Conservation (phyloP, 92 coral and sea anemone species). For the Umimayanthus kanabou region DNA sequence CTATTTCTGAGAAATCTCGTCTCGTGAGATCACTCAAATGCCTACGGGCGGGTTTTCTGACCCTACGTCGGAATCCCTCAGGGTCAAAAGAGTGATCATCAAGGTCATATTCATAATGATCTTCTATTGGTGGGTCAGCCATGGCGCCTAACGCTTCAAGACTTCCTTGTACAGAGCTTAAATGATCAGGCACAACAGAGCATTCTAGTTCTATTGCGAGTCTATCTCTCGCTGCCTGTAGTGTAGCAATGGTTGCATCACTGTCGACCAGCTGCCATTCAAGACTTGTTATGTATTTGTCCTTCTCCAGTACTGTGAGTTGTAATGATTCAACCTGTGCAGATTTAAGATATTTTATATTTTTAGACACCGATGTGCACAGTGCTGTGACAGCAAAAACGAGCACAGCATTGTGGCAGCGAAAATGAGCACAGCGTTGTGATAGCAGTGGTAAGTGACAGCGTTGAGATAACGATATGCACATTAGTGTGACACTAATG, state of each 20-base stretch:
- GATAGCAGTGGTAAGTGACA: too few relatives aligned
- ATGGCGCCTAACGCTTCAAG: slow-evolving; percentile 64
- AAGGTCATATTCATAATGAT: slow-evolving; percentile 46
- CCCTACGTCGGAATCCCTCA: slow-evolving; percentile 43
- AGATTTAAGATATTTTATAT: background rate
- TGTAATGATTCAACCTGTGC: slow-evolving; percentile 75
- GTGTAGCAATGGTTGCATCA: slow-evolving; percentile 85
- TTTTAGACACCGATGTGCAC: too few relatives aligned
- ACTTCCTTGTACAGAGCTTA: slow-evolving; percentile 75
- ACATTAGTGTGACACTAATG: too few relatives aligned
- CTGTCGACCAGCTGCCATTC: slow-evolving; percentile 95
- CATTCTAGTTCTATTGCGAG: slow-evolving; percentile 89
- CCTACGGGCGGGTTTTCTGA: slow-evolving; percentile 80
- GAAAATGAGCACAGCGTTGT: too few relatives aligned
- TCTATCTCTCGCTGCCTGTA: slow-evolving; percentile 93
- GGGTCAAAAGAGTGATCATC: slow-evolving; percentile 58
- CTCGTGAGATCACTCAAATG: slow-evolving; percentile 88
- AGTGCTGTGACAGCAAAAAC: too few relatives aligned
- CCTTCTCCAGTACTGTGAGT: slow-evolving; percentile 78
- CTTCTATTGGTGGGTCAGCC: slow-evolving; percentile 49
- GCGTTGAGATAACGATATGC: too few relatives aligned
- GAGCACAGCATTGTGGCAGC: too few relatives aligned
- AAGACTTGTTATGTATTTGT: slow-evolving; percentile 83
- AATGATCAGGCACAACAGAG: slow-evolving; percentile 52
- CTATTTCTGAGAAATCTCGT: slow-evolving; percentile 73